Base-by-base conservation (phyloP, 2,888 invertebrate genomes). In the Tridacna crocea region DNA sequence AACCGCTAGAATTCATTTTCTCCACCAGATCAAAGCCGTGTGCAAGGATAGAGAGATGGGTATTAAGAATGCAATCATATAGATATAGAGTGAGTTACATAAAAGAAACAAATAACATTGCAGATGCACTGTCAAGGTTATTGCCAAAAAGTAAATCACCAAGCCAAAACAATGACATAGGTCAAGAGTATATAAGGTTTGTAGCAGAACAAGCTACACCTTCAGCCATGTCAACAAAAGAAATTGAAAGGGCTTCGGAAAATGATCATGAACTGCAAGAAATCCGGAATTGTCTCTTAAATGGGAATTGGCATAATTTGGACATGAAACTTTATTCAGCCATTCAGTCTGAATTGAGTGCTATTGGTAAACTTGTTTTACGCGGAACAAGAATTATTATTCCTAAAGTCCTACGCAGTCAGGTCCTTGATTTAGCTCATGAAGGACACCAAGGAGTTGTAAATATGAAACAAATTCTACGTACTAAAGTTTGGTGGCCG, bases 1-100 rank as follows among this genome's bases (percentile, higher is more conserved):
- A 89, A 80, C 89, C 91, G n/a, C 72, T 92, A 19, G 82, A 85
- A 58, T 80, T 66, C n/a, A 88, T 92, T 26, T 89, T 87, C 24
- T 83, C 84, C 6, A 75, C 85, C 4, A 86, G 46, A 36, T 88
- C 88, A 15, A 90, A 60, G n/a, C 60, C 60, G 12, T 60, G 13
- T 22, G 60, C 60, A 15, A 15, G 60, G 10, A 22, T 60, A 19
- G 87, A 90, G 74, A n/a, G 91, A 15, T 89, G 89, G 90, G 78
- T 85, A n/a, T 72, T 92, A 12, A 27, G 88, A 26, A 24, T 91
- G 26, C 86, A 85, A 63, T 82, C 80, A 19, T 66, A 66, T 27
- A 36, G 10, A 89, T 87, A 88, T 22, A 70, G 47, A 1, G 84
- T 87, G 3, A n/a, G 48, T n/a, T 72, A 87, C 46, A 87, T 87